Evolutionary conservation across 2,888 invertebrate genomes (phyloP).

Genomic region (Acrobasis consociella): DNA sequence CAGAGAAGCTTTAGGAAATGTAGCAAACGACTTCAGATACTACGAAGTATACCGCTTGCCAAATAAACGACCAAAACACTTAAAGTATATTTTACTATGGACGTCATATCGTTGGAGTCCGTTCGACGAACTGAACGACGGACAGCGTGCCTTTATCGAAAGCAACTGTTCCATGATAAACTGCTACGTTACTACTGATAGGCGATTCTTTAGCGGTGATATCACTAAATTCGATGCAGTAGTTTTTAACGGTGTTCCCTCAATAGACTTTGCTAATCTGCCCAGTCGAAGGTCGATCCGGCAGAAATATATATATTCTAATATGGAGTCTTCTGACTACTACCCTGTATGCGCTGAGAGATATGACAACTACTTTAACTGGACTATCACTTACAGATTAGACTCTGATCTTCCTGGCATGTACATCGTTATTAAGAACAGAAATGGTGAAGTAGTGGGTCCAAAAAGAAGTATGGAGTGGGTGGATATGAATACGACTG

Average conservation of each 20-base stretch:
- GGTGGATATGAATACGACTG: conserved; percentile 38
- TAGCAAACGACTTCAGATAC: too few relatives aligned
- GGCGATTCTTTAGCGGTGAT: conserved; percentile 49
- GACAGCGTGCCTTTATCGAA: conserved; percentile 58
- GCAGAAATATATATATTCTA: conserved; percentile 69
- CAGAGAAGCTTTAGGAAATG: too few relatives aligned
- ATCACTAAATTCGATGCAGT: conserved; percentile 61
- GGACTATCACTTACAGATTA: conserved; percentile 70
- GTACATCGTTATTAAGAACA: conserved; percentile 59
- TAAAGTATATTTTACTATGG: conserved; percentile 68
- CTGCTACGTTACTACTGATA: conserved; percentile 61
- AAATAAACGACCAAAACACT: conserved; percentile 42
- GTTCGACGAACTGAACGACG: conserved; percentile 53
- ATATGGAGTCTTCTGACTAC: conserved; percentile 68
- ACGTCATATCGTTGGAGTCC: conserved; percentile 52
- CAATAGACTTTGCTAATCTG: conserved; percentile 44
- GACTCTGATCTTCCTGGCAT: conserved; percentile 65
- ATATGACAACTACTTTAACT: conserved; percentile 70
- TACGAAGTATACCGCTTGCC: too few relatives aligned
- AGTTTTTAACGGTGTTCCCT: conserved; percentile 68
- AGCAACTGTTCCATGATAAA: conserved; percentile 63
- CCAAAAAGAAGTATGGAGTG: conserved; percentile 56
- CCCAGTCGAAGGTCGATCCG: conserved; percentile 50
- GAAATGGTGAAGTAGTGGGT: conserved; percentile 53
- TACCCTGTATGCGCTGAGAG: conserved; percentile 54